These are phyloP conservation scores for fruit fly (Drosophila melanogaster) DNA, from an alignment of 1,140 invertebrate genomes.

Conservation along the genomic window DNA sequence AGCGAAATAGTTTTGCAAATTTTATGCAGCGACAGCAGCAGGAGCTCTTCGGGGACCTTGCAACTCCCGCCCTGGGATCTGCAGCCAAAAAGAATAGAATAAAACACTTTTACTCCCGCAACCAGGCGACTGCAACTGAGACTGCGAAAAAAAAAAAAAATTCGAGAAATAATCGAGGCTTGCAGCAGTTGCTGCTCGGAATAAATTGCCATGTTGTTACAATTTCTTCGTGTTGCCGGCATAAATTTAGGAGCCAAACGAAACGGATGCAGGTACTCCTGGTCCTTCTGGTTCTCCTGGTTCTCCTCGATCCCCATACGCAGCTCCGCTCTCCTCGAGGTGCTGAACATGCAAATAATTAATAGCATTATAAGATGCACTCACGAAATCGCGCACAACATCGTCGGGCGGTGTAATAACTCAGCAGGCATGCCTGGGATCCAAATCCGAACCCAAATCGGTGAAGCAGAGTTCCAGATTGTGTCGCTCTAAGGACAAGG, in stretches of 20 bases:
- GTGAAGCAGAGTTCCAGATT: constrained; percentile 31
- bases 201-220: constrained; percentile 81
- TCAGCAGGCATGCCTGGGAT: constrained; percentile 49
- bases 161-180: constrained; percentile 73
- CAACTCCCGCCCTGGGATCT: constrained; percentile 31
- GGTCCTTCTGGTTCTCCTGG: constrained; percentile 7
- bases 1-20: constrained; percentile 63
- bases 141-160: constrained; percentile 20
- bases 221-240: constrained; percentile 76
- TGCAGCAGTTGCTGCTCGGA: constrained; percentile 55
- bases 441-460: constrained; percentile 10
- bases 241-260: constrained; percentile 62
- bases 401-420: constrained; percentile 77
- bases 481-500: constrained; percentile 66
- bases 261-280: constrained; percentile 21
- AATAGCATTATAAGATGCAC: constrained; percentile 84
- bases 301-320: constrained; percentile 29
- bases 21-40: constrained; percentile 47
- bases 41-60: constrained; percentile 22
- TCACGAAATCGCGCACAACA: constrained; percentile 83
- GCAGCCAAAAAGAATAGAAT: constrained; percentile 23
- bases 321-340: constrained; percentile 42
- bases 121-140: constrained; percentile 1
- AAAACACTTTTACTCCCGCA: constrained; percentile 54
- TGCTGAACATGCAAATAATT: constrained; percentile 84